phyloP scores from a whole-genome alignment of 2,113 vertebrate genomes.

The Oxyura jamaicensis region DNA sequence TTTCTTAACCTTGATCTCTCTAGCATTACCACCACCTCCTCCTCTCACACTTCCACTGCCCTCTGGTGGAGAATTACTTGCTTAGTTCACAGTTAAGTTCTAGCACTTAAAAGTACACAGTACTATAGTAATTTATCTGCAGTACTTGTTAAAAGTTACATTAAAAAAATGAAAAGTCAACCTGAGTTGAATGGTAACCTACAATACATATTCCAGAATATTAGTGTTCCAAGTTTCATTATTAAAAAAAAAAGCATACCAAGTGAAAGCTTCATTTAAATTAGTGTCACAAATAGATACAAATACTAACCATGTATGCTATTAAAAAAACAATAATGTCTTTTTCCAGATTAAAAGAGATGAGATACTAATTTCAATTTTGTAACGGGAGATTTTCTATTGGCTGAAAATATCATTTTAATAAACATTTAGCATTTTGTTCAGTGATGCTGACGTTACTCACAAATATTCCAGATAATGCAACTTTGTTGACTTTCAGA shows the following conservation, averaged over 20 bases:
- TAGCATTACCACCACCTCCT: slow-evolving; percentile 87
- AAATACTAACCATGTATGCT: background rate
- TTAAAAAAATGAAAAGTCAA: background rate
- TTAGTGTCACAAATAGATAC: background rate
- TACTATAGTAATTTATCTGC: background rate
- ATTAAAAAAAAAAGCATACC: background rate
- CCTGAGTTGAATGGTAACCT: background rate
- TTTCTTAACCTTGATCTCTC: slow-evolving; percentile 92
- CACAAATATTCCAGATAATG: background rate
- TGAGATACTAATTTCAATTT: background rate
- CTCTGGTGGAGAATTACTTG: slow-evolving; percentile 78
- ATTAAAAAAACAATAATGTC: background rate
- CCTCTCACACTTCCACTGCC: slow-evolving; percentile 87
- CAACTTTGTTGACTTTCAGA: background rate
- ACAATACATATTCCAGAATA: background rate
- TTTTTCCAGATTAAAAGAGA: background rate
- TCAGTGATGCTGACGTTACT: background rate
- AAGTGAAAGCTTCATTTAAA: background rate
- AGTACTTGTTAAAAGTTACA: background rate
- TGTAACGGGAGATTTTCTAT: background rate
- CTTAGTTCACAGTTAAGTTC: slow-evolving; percentile 4
- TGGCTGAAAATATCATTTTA: background rate
- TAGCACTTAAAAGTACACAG: background rate
- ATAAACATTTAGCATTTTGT: background rate
- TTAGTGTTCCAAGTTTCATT: background rate